phyloP scores from a whole-genome alignment of 1,140 invertebrate genomes.

The Araneus ventricosus region DNA sequence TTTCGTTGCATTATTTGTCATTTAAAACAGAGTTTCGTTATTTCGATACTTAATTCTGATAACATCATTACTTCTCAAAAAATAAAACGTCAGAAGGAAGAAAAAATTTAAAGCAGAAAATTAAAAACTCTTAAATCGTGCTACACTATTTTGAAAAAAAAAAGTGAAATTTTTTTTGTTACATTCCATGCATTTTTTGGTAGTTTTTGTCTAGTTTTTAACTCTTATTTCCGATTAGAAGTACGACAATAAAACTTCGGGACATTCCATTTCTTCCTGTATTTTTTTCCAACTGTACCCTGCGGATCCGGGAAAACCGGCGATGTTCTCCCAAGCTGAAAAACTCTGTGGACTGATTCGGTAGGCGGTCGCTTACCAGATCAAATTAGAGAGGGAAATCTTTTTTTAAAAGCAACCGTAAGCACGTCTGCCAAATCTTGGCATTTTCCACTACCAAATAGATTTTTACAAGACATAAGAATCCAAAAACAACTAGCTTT shows the following conservation, averaged over 20 bases:
- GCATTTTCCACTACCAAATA: conserved; percentile 42
- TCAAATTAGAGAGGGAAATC: conserved; percentile 59
- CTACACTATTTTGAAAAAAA: not conserved
- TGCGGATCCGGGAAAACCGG: not conserved
- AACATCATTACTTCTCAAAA: not conserved
- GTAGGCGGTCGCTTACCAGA: conserved; percentile 48
- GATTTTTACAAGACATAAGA: conserved; percentile 36
- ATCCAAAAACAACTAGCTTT: conserved; percentile 64
- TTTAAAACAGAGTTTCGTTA: too few relatives aligned
- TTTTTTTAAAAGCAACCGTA: conserved; percentile 29
- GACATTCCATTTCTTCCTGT: conserved; percentile 35
- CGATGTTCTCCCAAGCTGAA: not conserved
- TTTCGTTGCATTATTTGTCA: too few relatives aligned
- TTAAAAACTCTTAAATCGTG: conserved; percentile 4
- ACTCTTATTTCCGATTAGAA: conserved; percentile 26
- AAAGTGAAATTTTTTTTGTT: not conserved
- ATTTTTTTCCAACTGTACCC: conserved; percentile 17
- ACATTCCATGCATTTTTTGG: conserved; percentile 6
- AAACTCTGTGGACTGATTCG: conserved; percentile 16
- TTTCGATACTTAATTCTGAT: not conserved
- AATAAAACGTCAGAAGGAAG: not conserved
- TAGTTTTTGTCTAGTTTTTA: conserved; percentile 29
- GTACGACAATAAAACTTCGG: conserved; percentile 67
- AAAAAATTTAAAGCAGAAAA: conserved; percentile 8
- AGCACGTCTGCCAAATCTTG: not conserved